Percentiles rank a stretch among this genome's conserved stretches.
Conservation (phyloP, 1,140 invertebrate species). For the Drosophila pseudoobscura region DNA sequence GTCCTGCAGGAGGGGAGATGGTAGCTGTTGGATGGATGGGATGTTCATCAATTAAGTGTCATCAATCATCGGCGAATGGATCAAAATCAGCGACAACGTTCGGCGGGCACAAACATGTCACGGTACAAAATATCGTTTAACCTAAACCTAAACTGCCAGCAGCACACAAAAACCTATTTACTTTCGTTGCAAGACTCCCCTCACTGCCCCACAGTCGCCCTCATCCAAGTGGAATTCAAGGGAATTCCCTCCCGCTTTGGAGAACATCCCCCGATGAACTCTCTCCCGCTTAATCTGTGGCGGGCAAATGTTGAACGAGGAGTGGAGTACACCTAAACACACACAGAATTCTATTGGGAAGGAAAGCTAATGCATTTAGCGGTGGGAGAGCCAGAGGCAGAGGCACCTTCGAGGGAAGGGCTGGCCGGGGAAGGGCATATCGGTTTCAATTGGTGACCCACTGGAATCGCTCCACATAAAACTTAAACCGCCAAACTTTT, state of each 20-base stretch:
- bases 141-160: slow-evolving; percentile 66
- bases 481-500: slow-evolving; percentile 54
- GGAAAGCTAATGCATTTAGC: slow-evolving; percentile 32
- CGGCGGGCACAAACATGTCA: slow-evolving; percentile 69
- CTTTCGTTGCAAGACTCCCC: slow-evolving; percentile 4
- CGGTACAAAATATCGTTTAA: slow-evolving; percentile 78
- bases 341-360: slow-evolving; percentile 11
- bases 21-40: slow-evolving; percentile 5
- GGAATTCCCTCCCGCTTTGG: slow-evolving; percentile 1
- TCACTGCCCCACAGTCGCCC: background rate
- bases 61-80: slow-evolving; percentile 70
- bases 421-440: slow-evolving; percentile 28
- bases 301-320: no score
- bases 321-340: slow-evolving; percentile 55
- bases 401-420: slow-evolving; percentile 32
- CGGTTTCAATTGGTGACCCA: slow-evolving; percentile 61
- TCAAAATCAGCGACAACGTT: slow-evolving; percentile 62
- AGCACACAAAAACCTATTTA: slow-evolving; percentile 60
- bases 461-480: slow-evolving; percentile 53
- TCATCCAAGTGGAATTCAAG: background rate
- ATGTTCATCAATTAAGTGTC: slow-evolving; percentile 78
- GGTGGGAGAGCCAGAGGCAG: slow-evolving; percentile 5
- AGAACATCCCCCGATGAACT: slow-evolving; percentile 9
- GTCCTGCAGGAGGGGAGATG: background rate
- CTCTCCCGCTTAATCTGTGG: background rate